Evolutionary conservation across 2,888 invertebrate species (phyloP).

Genomic region (Drosophila anceps): DNA sequence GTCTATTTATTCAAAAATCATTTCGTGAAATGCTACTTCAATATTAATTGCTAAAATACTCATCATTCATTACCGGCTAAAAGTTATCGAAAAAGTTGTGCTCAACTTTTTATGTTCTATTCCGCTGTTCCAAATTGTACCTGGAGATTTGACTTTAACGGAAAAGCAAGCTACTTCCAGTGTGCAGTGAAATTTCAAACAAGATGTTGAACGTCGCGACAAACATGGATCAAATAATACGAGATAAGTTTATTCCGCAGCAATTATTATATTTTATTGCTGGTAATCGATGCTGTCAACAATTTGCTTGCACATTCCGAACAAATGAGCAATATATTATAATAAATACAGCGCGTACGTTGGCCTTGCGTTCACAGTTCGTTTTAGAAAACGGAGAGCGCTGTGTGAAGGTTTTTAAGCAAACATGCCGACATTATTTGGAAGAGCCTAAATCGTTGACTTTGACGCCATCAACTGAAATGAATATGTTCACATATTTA

Average conservation of each 20-base stretch:
- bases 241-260: constrained; percentile 53
- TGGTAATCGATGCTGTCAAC: constrained; percentile 65
- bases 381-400: constrained; percentile 33
- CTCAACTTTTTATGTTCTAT: constrained; percentile 13
- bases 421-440: constrained; percentile 55
- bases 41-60: background rate
- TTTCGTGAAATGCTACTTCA: background rate
- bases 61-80: background rate
- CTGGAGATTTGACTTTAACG: constrained; percentile 21
- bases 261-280: constrained; percentile 68
- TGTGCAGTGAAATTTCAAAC: constrained; percentile 4
- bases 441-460: constrained; percentile 53
- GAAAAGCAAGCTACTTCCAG: constrained; percentile 16
- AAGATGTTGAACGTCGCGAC: too few relatives aligned
- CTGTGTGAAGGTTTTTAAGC: constrained; percentile 61
- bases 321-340: constrained; percentile 37
- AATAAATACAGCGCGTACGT: constrained; percentile 10
- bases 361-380: constrained; percentile 51
- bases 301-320: constrained; percentile 61
- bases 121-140: constrained; percentile 21
- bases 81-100: constrained; percentile 11
- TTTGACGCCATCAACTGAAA: constrained; percentile 20
- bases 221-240: constrained; percentile 49
- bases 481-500: constrained; percentile 39
- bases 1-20: background rate